phyloP scores from a whole-genome alignment of 2,113 vertebrate species.

The Brachypteracias leptosomus region DNA sequence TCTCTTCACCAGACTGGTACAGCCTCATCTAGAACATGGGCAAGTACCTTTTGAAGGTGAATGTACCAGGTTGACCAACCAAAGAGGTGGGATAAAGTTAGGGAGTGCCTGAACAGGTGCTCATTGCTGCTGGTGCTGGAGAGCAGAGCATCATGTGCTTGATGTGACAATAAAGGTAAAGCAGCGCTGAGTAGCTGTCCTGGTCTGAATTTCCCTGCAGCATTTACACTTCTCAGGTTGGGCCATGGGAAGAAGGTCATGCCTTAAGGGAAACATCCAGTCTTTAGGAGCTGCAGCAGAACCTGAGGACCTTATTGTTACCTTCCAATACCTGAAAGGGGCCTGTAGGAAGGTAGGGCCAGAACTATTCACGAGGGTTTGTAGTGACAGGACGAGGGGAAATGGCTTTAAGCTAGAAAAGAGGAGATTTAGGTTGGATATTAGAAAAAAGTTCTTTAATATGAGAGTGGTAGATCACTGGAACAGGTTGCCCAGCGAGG shows the following conservation, averaged over 20 bases:
- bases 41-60: not conserved
- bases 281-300: not conserved
- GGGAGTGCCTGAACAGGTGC: not conserved
- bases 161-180: not conserved
- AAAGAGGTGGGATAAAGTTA: not conserved
- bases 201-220: not conserved
- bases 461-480: no score
- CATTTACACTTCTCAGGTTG: not conserved
- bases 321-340: no score
- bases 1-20: not conserved
- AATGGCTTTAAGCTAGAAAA: no score
- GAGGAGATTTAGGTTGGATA: no score
- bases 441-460: no score
- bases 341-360: no score
- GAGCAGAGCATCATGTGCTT: accelerated
- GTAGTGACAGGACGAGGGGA: no score
- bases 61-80: not conserved
- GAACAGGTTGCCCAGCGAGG: no score
- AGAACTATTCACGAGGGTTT: no score
- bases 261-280: not conserved
- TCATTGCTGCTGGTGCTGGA: not conserved
- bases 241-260: not conserved
- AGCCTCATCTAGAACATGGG: not conserved
- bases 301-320: no score
- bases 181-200: not conserved